phyloP scores from a whole-genome alignment of 2,888 invertebrate genomes.

The Lochmaea capreae region DNA sequence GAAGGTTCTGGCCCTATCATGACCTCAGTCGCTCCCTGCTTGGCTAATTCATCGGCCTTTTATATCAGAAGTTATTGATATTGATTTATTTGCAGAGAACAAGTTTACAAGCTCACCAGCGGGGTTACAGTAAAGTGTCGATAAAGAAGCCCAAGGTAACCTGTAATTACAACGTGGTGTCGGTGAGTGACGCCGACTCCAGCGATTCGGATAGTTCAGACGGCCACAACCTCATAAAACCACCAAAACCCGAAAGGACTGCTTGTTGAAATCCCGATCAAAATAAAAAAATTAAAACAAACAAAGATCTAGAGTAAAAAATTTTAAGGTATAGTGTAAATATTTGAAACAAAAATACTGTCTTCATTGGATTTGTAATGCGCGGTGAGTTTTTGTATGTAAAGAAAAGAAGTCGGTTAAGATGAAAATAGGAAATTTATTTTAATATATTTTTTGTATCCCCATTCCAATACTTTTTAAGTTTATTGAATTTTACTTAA shows the following conservation, averaged over 20 bases:
- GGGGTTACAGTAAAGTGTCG: conserved; percentile 64
- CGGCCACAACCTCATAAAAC: conserved; percentile 59
- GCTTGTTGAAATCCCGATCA: conserved; percentile 55
- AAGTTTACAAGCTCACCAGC: conserved; percentile 59
- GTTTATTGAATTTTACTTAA: conserved; percentile 5
- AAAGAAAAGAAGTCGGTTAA: conserved; percentile 20
- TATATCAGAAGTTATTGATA: not conserved
- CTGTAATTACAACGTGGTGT: conserved; percentile 66
- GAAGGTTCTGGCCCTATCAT: too few species aligned
- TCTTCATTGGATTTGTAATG: conserved; percentile 58
- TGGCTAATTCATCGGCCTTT: too few species aligned
- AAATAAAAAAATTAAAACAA: conserved; percentile 17
- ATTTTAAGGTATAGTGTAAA: conserved; percentile 50
- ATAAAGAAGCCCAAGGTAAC: conserved; percentile 66
- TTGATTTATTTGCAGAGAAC: conserved; percentile 59
- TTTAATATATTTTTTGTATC: too few species aligned
- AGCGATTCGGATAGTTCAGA: conserved; percentile 64
- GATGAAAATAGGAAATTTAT: conserved; percentile 19
- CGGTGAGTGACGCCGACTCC: conserved; percentile 64
- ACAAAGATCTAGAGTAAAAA: conserved; percentile 28
- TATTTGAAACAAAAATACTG: conserved; percentile 52
- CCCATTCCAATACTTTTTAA: conserved; percentile 1
- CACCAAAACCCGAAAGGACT: conserved; percentile 58
- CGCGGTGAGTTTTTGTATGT: conserved; percentile 16
- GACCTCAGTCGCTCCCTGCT: too few species aligned